These are phyloP conservation scores for Nothocercus julius DNA, from an alignment of 2,113 vertebrate species.

Conservation along the genomic window DNA sequence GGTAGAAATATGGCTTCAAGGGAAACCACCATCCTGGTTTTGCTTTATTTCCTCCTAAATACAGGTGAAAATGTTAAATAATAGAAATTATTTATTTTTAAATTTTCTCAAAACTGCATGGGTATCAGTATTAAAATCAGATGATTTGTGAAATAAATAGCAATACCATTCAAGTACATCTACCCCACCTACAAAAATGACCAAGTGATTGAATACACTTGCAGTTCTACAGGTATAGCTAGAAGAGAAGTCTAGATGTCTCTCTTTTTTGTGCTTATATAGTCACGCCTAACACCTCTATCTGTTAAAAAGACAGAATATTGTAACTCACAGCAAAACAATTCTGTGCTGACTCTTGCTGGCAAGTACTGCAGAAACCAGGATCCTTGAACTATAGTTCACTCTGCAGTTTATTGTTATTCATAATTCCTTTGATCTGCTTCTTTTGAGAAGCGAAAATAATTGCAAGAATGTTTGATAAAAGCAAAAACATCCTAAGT, in stretches of 20 bases:
- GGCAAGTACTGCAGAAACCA: background rate
- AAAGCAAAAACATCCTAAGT: background rate
- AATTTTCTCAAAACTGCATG: background rate
- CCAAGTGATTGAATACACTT: background rate
- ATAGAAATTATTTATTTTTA: background rate
- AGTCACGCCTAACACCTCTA: background rate
- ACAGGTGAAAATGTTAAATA: background rate
- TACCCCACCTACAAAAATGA: background rate
- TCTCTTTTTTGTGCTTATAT: background rate
- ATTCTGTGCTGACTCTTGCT: background rate
- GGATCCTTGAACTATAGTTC: background rate
- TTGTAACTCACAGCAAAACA: background rate
- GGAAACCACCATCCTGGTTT: background rate
- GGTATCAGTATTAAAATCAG: background rate
- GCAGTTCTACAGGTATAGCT: background rate
- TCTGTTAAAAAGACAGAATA: background rate
- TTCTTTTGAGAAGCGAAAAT: constrained; percentile 2
- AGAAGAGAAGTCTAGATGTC: background rate
- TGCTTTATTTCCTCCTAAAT: background rate
- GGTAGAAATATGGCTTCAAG: background rate
- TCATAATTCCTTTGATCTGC: background rate
- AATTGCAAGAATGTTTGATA: constrained; percentile 6
- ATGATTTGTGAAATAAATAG: background rate
- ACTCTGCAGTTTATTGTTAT: background rate
- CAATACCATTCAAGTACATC: background rate